Percentiles rank a stretch among this genome's conserved stretches.
phyloP scores from a whole-genome alignment of 2,888 invertebrate genomes.

The Busseola fusca region DNA sequence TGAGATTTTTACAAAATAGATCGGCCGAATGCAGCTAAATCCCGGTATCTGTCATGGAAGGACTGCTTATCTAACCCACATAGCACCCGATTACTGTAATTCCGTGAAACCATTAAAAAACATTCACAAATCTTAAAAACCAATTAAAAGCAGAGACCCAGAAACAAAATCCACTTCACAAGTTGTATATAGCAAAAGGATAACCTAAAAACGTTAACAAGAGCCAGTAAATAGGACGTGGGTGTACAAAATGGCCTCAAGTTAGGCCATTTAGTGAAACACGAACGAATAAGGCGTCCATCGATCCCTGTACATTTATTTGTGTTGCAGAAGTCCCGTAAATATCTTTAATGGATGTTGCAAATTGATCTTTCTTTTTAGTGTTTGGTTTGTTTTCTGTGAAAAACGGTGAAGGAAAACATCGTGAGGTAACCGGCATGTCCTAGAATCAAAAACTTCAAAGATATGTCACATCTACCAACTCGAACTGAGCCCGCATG shows the following conservation, averaged over 20 bases:
- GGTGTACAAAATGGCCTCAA: slow-evolving; percentile 57
- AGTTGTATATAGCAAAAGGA: slow-evolving; percentile 45
- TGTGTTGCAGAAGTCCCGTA: slow-evolving; percentile 60
- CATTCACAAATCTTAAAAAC: slow-evolving; percentile 6
- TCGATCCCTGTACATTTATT: slow-evolving; percentile 57
- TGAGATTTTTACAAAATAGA: too few relatives aligned
- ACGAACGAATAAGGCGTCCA: slow-evolving; percentile 53
- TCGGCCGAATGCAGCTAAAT: not conserved
- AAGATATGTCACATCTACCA: too few relatives aligned
- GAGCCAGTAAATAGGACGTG: slow-evolving; percentile 59
- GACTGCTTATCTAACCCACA: not conserved
- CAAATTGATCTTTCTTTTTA: slow-evolving; percentile 54
- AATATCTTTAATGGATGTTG: slow-evolving; percentile 62
- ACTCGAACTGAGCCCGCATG: too few relatives aligned
- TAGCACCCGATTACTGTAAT: not conserved
- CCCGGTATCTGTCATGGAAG: not conserved
- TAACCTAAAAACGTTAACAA: slow-evolving; percentile 59
- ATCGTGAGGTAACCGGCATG: too few relatives aligned
- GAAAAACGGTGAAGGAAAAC: too few relatives aligned
- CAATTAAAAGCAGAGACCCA: slow-evolving; percentile 29
- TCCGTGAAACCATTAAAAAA: not conserved
- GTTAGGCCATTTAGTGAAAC: slow-evolving; percentile 59
- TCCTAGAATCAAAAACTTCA: too few relatives aligned
- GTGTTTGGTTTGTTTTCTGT: slow-evolving; percentile 29
- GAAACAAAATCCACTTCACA: slow-evolving; percentile 40